Percentiles rank a stretch among this genome's conserved stretches.
Evolutionary conservation across 2,113 vertebrate genomes (phyloP).

Genomic region (Tragulus kanchil): DNA sequence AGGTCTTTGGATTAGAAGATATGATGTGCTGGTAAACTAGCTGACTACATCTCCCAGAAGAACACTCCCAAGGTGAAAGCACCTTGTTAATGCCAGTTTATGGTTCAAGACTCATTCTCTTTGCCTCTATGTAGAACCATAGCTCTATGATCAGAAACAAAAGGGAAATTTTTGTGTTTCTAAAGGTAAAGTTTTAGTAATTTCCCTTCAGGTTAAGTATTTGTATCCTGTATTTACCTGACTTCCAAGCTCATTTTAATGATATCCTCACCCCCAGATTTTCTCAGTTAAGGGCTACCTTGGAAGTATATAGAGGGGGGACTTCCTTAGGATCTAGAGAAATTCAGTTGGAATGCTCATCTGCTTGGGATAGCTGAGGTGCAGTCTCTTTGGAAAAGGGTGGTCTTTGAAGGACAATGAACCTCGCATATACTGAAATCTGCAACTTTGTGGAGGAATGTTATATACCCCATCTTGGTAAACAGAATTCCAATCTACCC

Average conservation of each 20-base stretch:
- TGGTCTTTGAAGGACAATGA: not conserved
- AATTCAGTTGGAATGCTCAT: not conserved
- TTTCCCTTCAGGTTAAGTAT: not conserved
- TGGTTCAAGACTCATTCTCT: not conserved
- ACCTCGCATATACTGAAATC: not conserved
- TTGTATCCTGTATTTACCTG: not conserved
- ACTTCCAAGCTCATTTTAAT: not conserved
- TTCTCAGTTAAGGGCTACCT: not conserved
- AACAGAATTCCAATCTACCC: not conserved
- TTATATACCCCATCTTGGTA: not conserved
- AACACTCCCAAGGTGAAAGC: not conserved
- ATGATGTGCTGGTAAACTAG: not conserved
- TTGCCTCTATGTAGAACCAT: not conserved
- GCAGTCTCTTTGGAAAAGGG: not conserved
- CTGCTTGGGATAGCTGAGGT: not conserved
- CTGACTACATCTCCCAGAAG: not conserved
- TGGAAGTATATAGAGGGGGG: not conserved
- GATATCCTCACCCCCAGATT: not conserved
- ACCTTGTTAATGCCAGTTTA: not conserved
- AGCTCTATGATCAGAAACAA: constrained; percentile 1
- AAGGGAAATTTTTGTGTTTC: not conserved
- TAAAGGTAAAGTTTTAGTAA: not conserved
- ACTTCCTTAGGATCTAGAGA: not conserved
- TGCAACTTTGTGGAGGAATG: not conserved
- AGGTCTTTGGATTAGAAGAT: not conserved